Evolutionary conservation across 1,140 invertebrate genomes (phyloP), one percentile per base, ranked within the genome.

Genomic region (Atta cephalotes): DNA sequence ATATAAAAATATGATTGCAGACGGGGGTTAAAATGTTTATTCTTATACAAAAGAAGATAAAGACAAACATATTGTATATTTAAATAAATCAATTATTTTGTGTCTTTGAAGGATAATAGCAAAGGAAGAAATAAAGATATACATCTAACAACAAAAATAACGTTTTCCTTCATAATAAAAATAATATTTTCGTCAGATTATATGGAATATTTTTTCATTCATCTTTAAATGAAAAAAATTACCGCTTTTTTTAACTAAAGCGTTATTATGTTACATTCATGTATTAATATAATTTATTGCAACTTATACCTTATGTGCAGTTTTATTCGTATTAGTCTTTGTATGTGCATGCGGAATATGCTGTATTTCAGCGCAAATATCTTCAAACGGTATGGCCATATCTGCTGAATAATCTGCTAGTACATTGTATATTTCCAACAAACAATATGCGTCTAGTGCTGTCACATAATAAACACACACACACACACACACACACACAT

Each of bases 371-470:
- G 95, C 94, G 87, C 96, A 96, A 60, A 96, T 95, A 85, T 97
- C 96, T 14, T 96, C 93, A 93, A 97, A 97, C 21, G 96, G 96
- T 76, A 97, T 96, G 10, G 93, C 89, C 86, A 95, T 94, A 74
- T 95, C 87, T 70, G 93, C 78, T 92, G 96, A 96, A 86, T 95
- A 94, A 58, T 90, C 66, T 84, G 93, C 94, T 7, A 97, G 86
- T 1, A 95, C 93, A 45, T 97, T 95, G 95, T 97, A 98, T 58
- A 98, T 95, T 95, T 98, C 96, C 80, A 98, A 90, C 16, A 98
- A 95, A 89, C 98, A 98, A 95, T 96, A 97, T 3, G 97, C 97
- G 96, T 98, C 98, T 39, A 98, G 92, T 45, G 98, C 97, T 96
- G 91, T 12, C 93, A 94, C 45, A 90, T 68, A 87, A 80, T 35